These are phyloP conservation scores for Drosophila bocki DNA, from an alignment of 1,140 invertebrate genomes.

Conservation along the genomic window DNA sequence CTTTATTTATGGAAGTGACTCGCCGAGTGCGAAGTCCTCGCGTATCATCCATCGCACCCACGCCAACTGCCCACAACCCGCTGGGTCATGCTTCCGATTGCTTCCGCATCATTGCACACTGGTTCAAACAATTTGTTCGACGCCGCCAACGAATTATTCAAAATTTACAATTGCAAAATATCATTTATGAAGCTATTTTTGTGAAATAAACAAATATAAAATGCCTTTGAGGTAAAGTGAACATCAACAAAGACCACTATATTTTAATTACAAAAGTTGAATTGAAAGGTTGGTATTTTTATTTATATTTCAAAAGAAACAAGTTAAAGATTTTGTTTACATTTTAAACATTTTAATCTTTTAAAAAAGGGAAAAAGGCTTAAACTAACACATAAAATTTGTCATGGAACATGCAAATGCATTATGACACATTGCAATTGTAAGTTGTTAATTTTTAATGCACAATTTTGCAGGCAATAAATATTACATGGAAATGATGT, in stretches of 20 bases:
- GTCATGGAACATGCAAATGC: neutral
- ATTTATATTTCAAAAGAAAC: neutral
- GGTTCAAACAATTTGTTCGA: conserved; percentile 47
- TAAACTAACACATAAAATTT: neutral
- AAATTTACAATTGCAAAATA: conserved; percentile 29
- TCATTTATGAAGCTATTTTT: neutral
- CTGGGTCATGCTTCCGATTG: conserved; percentile 57
- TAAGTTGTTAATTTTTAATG: conserved; percentile 5
- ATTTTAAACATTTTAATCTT: neutral
- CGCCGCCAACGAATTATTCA: conserved; percentile 33
- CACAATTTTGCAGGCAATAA: neutral
- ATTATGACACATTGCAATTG: neutral
- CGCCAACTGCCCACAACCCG: conserved; percentile 38
- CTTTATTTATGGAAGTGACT: conserved; percentile 62
- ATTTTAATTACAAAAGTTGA: neutral
- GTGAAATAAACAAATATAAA: neutral
- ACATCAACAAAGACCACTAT: neutral
- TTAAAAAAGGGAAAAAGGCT: neutral
- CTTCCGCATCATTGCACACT: conserved; percentile 60
- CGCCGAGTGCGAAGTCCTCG: conserved; percentile 52
- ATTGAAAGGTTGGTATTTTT: neutral
- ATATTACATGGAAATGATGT: neutral
- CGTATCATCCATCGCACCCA: conserved; percentile 43
- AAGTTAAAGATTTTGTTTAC: neutral
- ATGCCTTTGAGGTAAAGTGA: neutral